Percentiles rank a stretch among this genome's conserved stretches.
These are phyloP conservation scores for Apamea sordens DNA, from an alignment of 2,888 invertebrate genomes.

Conservation along the genomic window DNA sequence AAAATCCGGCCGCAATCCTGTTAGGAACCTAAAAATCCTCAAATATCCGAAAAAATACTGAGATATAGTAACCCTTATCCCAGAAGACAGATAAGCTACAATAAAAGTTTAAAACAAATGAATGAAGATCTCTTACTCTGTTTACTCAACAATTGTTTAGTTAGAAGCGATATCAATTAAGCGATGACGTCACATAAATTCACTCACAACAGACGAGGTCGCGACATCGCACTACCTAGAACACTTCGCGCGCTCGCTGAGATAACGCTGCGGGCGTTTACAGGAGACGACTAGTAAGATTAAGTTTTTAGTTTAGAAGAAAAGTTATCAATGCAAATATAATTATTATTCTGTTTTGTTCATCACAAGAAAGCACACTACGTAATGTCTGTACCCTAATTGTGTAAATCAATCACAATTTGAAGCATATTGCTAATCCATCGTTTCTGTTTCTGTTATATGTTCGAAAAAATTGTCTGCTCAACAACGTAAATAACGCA, in stretches of 20 bases:
- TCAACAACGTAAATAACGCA: no score
- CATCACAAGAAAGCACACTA: background rate
- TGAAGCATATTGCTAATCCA: no score
- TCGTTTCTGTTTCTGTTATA: no score
- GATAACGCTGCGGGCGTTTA: slow-evolving; percentile 47
- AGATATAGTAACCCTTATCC: no score
- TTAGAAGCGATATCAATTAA: slow-evolving; percentile 50
- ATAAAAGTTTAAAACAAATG: slow-evolving; percentile 22
- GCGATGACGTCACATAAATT: slow-evolving; percentile 60
- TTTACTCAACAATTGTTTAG: slow-evolving; percentile 35
- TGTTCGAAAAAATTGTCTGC: no score
- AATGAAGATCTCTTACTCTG: slow-evolving; percentile 12
- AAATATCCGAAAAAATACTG: no score
- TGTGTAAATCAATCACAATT: no score
- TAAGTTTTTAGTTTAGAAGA: background rate
- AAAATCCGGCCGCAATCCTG: no score
- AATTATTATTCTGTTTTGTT: background rate
- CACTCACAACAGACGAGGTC: slow-evolving; percentile 55
- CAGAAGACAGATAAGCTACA: background rate
- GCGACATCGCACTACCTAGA: slow-evolving; percentile 54
- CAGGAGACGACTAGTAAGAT: slow-evolving; percentile 5
- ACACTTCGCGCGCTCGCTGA: slow-evolving; percentile 45
- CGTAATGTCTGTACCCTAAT: background rate
- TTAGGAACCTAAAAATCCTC: no score
- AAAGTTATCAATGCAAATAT: background rate